phyloP scores from a whole-genome alignment of 2,888 invertebrate genomes.

The Amblyjoppa fuscipennis region DNA sequence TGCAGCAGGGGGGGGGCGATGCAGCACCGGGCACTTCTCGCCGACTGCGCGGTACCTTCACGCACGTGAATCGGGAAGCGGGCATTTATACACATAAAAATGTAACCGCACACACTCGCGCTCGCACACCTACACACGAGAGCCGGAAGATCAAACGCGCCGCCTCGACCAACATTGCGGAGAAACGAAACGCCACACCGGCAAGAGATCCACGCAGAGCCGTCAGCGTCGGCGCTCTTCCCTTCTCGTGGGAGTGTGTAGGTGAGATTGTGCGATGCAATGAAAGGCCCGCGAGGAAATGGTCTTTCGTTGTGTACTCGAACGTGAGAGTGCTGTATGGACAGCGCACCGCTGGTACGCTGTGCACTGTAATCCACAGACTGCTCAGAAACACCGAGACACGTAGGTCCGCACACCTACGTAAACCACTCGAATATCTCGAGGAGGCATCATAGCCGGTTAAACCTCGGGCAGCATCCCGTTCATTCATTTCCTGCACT shows the following conservation, averaged over 20 bases:
- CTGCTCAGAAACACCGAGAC: slow-evolving; percentile 57
- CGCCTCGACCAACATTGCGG: slow-evolving; percentile 69
- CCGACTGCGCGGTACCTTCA: slow-evolving; percentile 46
- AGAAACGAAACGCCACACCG: slow-evolving; percentile 63
- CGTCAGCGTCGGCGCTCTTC: slow-evolving; percentile 38
- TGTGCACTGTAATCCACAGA: background rate
- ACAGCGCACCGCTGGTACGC: background rate
- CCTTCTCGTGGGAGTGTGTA: slow-evolving; percentile 8
- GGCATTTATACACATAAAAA: slow-evolving; percentile 35
- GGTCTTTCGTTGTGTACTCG: slow-evolving; percentile 37
- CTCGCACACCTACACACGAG: slow-evolving; percentile 36
- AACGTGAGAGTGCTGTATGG: background rate
- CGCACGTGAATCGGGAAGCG: slow-evolving; percentile 46
- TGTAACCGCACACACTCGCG: background rate
- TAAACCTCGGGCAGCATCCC: slow-evolving; percentile 58
- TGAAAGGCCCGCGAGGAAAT: slow-evolving; percentile 17
- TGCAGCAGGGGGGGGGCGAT: slow-evolving; percentile 13
- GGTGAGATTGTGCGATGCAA: slow-evolving; percentile 29
- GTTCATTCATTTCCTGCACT: slow-evolving; percentile 68
- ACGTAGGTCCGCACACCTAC: slow-evolving; percentile 53
- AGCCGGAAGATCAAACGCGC: slow-evolving; percentile 73
- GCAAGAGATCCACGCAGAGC: slow-evolving; percentile 32
- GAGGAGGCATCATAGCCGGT: slow-evolving; percentile 65
- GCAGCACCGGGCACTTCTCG: slow-evolving; percentile 49
- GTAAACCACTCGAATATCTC: slow-evolving; percentile 65